These are phyloP conservation scores for Aquila chrysaetos DNA, from an alignment of 2,797 vertebrate genomes.

Conservation along the genomic window DNA sequence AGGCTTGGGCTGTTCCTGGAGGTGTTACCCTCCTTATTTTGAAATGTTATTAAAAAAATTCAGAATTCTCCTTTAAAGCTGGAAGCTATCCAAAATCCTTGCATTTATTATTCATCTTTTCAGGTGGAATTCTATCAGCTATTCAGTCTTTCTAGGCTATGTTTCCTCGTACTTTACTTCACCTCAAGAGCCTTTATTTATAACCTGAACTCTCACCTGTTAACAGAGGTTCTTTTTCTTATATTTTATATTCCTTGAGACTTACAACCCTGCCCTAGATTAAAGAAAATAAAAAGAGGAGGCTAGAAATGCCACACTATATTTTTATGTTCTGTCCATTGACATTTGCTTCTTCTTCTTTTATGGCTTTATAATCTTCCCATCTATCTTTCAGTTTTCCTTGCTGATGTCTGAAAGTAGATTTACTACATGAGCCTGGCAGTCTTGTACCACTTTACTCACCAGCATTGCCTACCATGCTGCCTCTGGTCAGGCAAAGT, in stretches of 20 bases:
- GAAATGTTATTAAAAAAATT: not conserved
- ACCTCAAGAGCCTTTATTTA: not conserved
- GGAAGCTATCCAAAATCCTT: not conserved
- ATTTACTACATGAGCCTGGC: not conserved
- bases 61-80: not conserved
- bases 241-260: not conserved
- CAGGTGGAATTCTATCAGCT: not conserved
- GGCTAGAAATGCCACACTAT: not conserved
- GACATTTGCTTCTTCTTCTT: not conserved
- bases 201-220: not conserved
- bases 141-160: not conserved
- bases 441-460: not conserved
- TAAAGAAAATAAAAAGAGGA: not conserved
- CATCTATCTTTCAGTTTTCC: not conserved
- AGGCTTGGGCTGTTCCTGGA: not conserved
- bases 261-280: not conserved
- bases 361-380: not conserved
- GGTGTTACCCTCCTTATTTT: not conserved
- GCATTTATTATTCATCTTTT: not conserved
- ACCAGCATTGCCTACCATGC: rapidly evolving
- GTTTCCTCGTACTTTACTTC: not conserved
- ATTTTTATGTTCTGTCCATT: not conserved
- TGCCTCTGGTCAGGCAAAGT: not conserved
- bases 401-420: not conserved
- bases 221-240: not conserved